Conservation (phyloP, 2,888 invertebrate species). For the Eupithecia dodoneata region DNA sequence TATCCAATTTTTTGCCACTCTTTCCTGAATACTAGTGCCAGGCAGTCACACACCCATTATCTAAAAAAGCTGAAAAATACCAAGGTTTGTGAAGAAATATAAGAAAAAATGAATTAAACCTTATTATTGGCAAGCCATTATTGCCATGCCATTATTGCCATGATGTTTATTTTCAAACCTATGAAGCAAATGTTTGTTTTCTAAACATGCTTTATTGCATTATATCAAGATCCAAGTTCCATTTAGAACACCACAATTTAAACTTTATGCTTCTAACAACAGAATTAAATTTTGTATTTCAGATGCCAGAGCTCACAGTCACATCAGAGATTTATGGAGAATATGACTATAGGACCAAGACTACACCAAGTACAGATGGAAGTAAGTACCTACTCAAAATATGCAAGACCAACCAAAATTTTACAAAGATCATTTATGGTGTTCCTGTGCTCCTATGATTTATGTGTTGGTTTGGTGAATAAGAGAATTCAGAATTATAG, state of each 20-base stretch:
- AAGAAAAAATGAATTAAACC: background rate
- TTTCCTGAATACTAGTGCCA: conserved; percentile 63
- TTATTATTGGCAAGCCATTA: conserved; percentile 18
- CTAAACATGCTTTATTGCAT: conserved; percentile 23
- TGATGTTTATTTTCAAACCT: conserved; percentile 40
- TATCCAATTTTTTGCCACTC: conserved; percentile 74
- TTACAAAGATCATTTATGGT: background rate
- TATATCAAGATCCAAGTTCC: conserved; percentile 39
- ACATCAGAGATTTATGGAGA: conserved; percentile 90
- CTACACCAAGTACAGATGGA: conserved; percentile 72
- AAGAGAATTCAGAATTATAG: too few relatives aligned
- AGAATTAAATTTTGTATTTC: conserved; percentile 33
- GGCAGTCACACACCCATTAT: conserved; percentile 26
- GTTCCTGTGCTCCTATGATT: background rate
- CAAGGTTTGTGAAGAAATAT: conserved; percentile 36
- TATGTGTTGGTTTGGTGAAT: too few relatives aligned
- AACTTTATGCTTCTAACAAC: conserved; percentile 24
- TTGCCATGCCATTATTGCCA: conserved; percentile 34
- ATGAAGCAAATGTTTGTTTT: conserved; percentile 21
- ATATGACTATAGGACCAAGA: conserved; percentile 84
- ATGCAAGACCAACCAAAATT: background rate
- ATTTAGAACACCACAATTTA: conserved; percentile 10
- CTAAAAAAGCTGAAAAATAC: conserved; percentile 28
- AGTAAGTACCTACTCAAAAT: conserved; percentile 63
- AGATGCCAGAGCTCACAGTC: conserved; percentile 85